Base-by-base conservation (phyloP, 1,140 invertebrate genomes). In the Cydia pomonella region DNA sequence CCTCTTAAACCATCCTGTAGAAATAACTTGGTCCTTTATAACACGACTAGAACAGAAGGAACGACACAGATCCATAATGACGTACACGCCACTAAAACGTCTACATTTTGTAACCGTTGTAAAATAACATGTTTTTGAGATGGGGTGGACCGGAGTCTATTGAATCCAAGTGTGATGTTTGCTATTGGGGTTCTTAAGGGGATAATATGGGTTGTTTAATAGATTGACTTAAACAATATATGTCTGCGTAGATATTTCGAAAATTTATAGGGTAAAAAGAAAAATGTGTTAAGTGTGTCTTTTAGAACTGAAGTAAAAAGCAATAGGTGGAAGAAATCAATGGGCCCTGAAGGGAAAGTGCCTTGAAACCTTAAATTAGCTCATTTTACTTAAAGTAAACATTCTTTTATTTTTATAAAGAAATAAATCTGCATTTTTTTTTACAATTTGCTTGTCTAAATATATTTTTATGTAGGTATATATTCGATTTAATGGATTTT, bases 101-200 rank as follows among this genome's bases (percentile, higher is more conserved):
- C 21, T 59, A 59, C 53, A 21, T 50, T 59, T 12, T 59, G 21
- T 5, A 59, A 44, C 41, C 53, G 9, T 23, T 23, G 16, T 59
- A 23, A 5, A 59, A 59, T 23, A 1, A 9, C 53, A 23, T 10
- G 18, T 23, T 10, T 59, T 21, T 59, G 2, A 21, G 21, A 59
- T 59, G 53, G 53, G 53, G 53, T 59, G 21, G 21, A 23, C 7
- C 7, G 7, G 0, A 23, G 18, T 23, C 9, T 59, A 59, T 59
- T 59, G 53, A 59, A 59, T 50, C 16, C 16, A 50, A 50, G 47
- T 59, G 53, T 23, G 53, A 10, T 59, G 21, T 59, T 59, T 59
- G 16, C 13, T 53, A n/a, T 53, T 53, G n/a, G 53, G 53, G 53
- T 21, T 23, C 53, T 59, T 12, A 9, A 59, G 21, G 21, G 21